phyloP scores from a whole-genome alignment of 2,113 vertebrate species.

The Enhydra lutris region DNA sequence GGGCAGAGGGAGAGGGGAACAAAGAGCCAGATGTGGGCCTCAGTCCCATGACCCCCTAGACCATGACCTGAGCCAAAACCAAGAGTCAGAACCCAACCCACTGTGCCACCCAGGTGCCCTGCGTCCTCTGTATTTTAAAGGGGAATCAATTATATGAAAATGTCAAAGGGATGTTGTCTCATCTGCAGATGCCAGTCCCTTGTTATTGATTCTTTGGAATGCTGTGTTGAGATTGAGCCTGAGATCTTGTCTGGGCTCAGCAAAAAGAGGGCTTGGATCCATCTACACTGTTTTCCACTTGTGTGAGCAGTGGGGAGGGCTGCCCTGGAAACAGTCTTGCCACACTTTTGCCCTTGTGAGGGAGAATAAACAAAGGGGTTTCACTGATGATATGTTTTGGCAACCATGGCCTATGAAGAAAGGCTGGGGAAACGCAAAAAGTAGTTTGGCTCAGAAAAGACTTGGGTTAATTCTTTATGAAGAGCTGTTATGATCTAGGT shows the following conservation, averaged over 20 bases:
- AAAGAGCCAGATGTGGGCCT: background rate
- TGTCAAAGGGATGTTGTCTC: background rate
- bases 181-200: background rate
- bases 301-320: background rate
- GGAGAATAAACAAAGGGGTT: background rate
- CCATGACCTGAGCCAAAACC: background rate
- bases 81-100: background rate
- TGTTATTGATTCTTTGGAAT: background rate
- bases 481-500: background rate
- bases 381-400: background rate
- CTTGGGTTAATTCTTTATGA: background rate
- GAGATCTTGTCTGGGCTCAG: background rate
- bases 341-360: background rate
- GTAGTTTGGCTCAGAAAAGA: background rate
- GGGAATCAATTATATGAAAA: background rate
- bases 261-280: background rate
- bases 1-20: background rate
- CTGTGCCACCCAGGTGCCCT: background rate
- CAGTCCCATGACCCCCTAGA: background rate
- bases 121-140: background rate
- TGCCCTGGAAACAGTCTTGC: background rate
- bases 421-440: background rate
- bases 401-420: background rate
- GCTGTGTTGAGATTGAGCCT: background rate
- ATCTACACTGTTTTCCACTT: background rate